These are phyloP conservation scores for Sciurus carolinensis DNA, from an alignment of 2,797 vertebrate species.

Conservation along the genomic window DNA sequence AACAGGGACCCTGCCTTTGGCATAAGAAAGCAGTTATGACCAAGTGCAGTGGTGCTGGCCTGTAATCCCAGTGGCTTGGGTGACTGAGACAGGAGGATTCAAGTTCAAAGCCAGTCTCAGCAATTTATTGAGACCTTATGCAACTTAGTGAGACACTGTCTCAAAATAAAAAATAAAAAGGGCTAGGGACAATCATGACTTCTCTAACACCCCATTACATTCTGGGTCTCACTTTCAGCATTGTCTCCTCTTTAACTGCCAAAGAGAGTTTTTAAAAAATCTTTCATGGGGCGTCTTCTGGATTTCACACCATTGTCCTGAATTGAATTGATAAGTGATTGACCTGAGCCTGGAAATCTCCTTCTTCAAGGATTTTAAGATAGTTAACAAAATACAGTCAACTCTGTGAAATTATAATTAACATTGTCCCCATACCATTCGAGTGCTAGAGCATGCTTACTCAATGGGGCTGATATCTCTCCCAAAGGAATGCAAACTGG, in stretches of 20 bases:
- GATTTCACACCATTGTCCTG: not conserved
- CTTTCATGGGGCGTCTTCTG: not conserved
- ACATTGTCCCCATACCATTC: not conserved
- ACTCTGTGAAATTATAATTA: not conserved
- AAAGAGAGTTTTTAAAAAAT: not conserved
- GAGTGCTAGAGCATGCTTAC: not conserved
- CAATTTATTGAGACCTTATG: no score
- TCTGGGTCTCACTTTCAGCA: not conserved
- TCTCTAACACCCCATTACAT: not conserved
- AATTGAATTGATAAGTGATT: not conserved
- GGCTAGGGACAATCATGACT: no score
- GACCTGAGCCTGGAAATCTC: not conserved
- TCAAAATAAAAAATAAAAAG: no score
- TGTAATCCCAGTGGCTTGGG: no score
- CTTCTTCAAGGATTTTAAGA: conserved; percentile 7
- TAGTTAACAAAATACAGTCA: conserved; percentile 50
- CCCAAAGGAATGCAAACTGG: conserved; percentile 3
- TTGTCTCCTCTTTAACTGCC: not conserved
- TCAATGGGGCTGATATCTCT: not conserved
- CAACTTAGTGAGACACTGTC: no score
- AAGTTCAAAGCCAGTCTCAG: no score
- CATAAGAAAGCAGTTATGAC: not conserved
- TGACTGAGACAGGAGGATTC: no score
- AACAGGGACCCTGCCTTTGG: not conserved
- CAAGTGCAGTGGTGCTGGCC: no score